Evolutionary conservation across 2,797 vertebrate genomes (phyloP).

Genomic region (Gila robusta): DNA sequence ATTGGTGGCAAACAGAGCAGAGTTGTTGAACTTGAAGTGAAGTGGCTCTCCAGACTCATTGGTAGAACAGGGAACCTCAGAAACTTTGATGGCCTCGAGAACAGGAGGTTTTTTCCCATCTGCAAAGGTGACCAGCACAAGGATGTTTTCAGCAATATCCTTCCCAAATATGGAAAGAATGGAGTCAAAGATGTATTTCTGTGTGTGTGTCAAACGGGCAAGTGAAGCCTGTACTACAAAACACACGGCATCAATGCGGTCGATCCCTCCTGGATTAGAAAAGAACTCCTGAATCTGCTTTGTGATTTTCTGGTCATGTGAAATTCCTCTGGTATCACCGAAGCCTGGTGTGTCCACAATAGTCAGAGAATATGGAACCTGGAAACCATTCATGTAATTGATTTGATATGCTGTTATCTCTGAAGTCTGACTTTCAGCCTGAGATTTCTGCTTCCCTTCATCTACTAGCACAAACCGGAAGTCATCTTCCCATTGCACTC

Average conservation of each 20-base stretch:
- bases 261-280: background rate
- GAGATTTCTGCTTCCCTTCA: too few relatives aligned
- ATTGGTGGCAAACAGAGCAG: background rate
- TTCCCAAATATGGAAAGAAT: slow-evolving; percentile 66
- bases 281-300: background rate
- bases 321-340: background rate
- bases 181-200: slow-evolving; percentile 62
- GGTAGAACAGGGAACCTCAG: background rate
- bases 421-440: too few relatives aligned
- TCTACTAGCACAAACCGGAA: too few relatives aligned
- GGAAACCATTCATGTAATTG: background rate
- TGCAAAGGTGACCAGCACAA: slow-evolving; percentile 64
- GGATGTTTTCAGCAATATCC: slow-evolving; percentile 63
- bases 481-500: too few relatives aligned
- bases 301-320: background rate
- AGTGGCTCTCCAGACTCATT: background rate
- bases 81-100: slow-evolving; percentile 41
- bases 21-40: slow-evolving; percentile 9
- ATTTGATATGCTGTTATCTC: too few relatives aligned
- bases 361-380: background rate
- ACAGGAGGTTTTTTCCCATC: slow-evolving; percentile 54
- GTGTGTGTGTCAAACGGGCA: slow-evolving; percentile 48
- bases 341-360: slow-evolving; percentile 5
- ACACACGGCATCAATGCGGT: background rate
- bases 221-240: slow-evolving; percentile 43